These are phyloP conservation scores for Ariolimax columbianus DNA, from an alignment of 2,888 invertebrate genomes.

Conservation along the genomic window DNA sequence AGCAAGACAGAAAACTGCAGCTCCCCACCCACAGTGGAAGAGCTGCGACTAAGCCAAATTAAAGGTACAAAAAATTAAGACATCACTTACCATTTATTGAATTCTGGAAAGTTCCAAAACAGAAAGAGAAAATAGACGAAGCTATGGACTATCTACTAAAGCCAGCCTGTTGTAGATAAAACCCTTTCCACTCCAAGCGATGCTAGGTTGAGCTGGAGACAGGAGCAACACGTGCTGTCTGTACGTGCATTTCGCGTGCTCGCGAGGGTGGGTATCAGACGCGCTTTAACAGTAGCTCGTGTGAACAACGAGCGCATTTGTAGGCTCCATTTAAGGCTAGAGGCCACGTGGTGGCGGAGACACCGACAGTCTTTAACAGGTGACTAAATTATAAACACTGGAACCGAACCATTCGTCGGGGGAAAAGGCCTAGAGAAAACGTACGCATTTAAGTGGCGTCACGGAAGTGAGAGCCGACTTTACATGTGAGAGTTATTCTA, in stretches of 20 bases:
- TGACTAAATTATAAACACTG: background rate
- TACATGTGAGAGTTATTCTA: too few species aligned
- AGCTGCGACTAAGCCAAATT: background rate
- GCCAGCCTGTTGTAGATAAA: background rate
- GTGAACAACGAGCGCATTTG: background rate
- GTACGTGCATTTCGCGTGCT: background rate
- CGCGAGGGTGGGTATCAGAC: background rate
- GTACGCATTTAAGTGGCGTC: too few species aligned
- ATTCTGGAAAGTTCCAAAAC: constrained; percentile 19
- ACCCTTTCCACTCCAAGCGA: background rate
- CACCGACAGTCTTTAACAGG: background rate
- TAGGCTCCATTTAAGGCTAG: constrained; percentile 32
- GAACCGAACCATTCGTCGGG: too few species aligned
- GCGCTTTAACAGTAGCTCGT: background rate
- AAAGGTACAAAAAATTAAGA: background rate
- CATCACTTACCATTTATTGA: constrained; percentile 2
- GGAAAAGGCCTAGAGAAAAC: too few species aligned
- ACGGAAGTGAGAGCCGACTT: too few species aligned
- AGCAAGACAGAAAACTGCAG: too few species aligned
- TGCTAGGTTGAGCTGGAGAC: background rate
- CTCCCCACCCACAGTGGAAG: too few species aligned
- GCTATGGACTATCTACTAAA: background rate
- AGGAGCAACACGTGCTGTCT: background rate
- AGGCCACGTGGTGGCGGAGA: background rate
- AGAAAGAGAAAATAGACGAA: background rate